Percentiles rank a stretch among this genome's conserved stretches.
phyloP scores from a whole-genome alignment of 1,140 invertebrate genomes.

The Panagrolaimus sp. region DNA sequence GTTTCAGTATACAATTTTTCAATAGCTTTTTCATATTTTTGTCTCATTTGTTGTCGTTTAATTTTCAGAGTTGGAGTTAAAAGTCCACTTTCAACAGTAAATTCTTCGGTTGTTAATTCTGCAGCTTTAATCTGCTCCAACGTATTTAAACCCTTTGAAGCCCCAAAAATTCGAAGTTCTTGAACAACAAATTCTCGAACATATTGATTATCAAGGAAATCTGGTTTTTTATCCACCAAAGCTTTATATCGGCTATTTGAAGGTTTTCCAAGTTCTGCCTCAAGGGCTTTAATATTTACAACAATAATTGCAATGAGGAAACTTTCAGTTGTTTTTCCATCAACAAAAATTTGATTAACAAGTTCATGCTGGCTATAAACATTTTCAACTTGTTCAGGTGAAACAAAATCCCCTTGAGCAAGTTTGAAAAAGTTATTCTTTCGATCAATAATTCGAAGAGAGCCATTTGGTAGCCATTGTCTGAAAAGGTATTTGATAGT shows the following conservation, averaged over 20 bases:
- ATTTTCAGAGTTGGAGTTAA: slow-evolving; percentile 49
- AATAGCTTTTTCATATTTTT: slow-evolving; percentile 35
- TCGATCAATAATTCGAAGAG: slow-evolving; percentile 62
- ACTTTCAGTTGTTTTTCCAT: slow-evolving; percentile 61
- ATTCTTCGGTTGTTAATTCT: slow-evolving; percentile 45
- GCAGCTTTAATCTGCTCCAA: slow-evolving; percentile 43
- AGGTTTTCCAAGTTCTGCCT: slow-evolving; percentile 22
- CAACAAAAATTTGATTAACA: slow-evolving; percentile 62
- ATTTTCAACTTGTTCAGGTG: slow-evolving; percentile 65
- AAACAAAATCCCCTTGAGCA: slow-evolving; percentile 65
- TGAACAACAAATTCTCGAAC: slow-evolving; percentile 11
- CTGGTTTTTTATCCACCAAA: too few species aligned
- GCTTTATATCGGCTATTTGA: slow-evolving; percentile 17
- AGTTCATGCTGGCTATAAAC: slow-evolving; percentile 60
- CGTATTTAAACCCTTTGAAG: slow-evolving; percentile 25
- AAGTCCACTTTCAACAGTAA: slow-evolving; percentile 53
- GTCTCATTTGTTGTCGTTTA: slow-evolving; percentile 28
- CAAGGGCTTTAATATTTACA: slow-evolving; percentile 28
- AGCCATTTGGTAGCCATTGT: slow-evolving; percentile 60
- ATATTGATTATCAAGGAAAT: too few species aligned
- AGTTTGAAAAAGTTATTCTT: slow-evolving; percentile 65
- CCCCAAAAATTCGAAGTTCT: slow-evolving; percentile 33
- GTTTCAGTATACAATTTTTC: neutral
- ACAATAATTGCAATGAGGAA: slow-evolving; percentile 55
- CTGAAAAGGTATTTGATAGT: too few species aligned